Evolutionary conservation across 2,113 vertebrate genomes (phyloP), one percentile per base, ranked within the genome.

Genomic region (Myodes glareolus): DNA sequence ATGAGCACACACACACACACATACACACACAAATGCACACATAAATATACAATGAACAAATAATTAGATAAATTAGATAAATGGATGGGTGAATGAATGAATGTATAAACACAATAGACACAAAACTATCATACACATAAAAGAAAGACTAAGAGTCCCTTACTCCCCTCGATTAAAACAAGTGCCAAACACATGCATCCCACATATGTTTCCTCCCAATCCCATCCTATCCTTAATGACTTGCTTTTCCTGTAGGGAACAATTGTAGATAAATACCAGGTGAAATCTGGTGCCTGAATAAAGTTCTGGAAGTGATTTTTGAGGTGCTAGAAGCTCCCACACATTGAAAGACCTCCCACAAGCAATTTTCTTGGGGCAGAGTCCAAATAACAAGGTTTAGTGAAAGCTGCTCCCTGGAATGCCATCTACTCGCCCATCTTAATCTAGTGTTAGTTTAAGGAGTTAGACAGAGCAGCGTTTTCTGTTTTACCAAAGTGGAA

Each of bases 271-370:
- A 97, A 97, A 97, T 91, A 94, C 81, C 96, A 96, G 96, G 95
- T 97, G 93, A 96, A 96, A 95, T 84, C 70, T 21, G 33, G 92
- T 93, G 88, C 80, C 90, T 92, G 90, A 97, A 88, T 81, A 89
- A 95, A 81, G 93, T 82, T 95, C 94, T 97, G 92, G 92, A 96
- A 97, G 88, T 95, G 88, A 95, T 97, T 96, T 95, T 96, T 96
- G 92, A 98, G 95, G 97, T 97, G 94, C 94, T 86, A 97, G 91
- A 91, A 94, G 92, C 92, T 97, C 88, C 92, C 97, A 97, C 94
- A 97, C 94, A 96, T 85, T 88, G 88, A 94, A 31, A n/a, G 95
- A 95, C 95, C 96, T 97, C 96, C 92, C 86, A 94, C 88, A 92
- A 96, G 85, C 80, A 95, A 92, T 86, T 96, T 90, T 95, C 94